These are phyloP conservation scores for Mylabris phalerata DNA, from an alignment of 1,140 invertebrate species.

Conservation along the genomic window DNA sequence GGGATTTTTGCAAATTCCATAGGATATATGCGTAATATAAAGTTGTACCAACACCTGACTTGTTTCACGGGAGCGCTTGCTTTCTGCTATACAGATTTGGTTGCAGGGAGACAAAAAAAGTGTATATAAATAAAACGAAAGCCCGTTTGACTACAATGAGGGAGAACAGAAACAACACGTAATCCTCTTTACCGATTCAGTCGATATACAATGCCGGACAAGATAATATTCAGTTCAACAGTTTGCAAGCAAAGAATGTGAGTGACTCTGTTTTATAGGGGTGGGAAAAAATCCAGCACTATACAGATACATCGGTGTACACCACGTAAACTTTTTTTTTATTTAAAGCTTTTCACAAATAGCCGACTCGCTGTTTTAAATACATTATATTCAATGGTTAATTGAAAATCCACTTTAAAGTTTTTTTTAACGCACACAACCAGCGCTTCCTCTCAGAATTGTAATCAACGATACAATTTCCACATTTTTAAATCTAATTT, in stretches of 20 bases:
- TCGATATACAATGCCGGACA: slow-evolving; percentile 26
- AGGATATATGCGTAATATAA: too few species aligned
- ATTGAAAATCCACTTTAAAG: slow-evolving; percentile 42
- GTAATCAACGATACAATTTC: slow-evolving; percentile 45
- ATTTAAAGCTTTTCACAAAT: slow-evolving; percentile 9
- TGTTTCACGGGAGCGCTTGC: too few species aligned
- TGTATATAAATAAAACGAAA: too few species aligned
- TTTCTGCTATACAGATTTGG: too few species aligned
- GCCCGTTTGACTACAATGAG: slow-evolving; percentile 13
- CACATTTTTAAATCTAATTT: slow-evolving; percentile 45
- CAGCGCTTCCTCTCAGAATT: slow-evolving; percentile 27
- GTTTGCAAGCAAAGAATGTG: slow-evolving; percentile 1
- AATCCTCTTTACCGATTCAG: slow-evolving; percentile 25
- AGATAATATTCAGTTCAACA: slow-evolving; percentile 24
- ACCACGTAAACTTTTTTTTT: slow-evolving; percentile 3
- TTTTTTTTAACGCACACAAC: slow-evolving; percentile 24
- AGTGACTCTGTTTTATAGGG: not conserved
- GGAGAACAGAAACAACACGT: slow-evolving; percentile 10
- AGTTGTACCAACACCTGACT: too few species aligned
- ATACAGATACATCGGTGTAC: not conserved
- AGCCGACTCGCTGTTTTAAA: slow-evolving; percentile 34
- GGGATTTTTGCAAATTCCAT: too few species aligned
- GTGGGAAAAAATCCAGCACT: slow-evolving; percentile 2
- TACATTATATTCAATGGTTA: slow-evolving; percentile 40
- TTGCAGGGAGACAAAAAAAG: too few species aligned